Evolutionary conservation across 2,113 vertebrate genomes (phyloP).

Genomic region (Perognathus longimembris): DNA sequence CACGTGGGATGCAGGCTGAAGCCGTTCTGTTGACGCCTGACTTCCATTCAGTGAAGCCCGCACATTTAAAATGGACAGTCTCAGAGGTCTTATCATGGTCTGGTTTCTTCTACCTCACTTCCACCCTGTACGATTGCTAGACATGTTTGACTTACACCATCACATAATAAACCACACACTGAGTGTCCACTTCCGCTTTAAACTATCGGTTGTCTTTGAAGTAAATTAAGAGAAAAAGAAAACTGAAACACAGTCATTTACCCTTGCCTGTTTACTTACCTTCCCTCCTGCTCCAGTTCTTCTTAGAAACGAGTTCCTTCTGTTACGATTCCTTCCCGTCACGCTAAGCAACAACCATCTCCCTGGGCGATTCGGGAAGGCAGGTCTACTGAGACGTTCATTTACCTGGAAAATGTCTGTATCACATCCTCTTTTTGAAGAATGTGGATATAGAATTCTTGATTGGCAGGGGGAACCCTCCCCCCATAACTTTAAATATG

Average conservation of each 20-base stretch:
- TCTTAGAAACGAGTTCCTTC: background rate
- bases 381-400: background rate
- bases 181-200: background rate
- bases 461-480: background rate
- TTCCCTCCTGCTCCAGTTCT: background rate
- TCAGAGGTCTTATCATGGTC: background rate
- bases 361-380: background rate
- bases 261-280: background rate
- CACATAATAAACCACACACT: background rate
- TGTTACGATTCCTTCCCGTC: too few species aligned
- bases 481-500: background rate
- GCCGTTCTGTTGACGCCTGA: background rate
- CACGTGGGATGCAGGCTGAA: background rate
- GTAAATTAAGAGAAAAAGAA: background rate
- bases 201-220: slow-evolving; percentile 7
- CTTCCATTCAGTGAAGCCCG: background rate
- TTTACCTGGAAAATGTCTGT: background rate
- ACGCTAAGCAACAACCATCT: too few species aligned
- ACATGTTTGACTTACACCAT: background rate
- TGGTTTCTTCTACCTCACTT: background rate
- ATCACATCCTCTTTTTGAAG: background rate
- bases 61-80: background rate
- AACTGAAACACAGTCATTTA: background rate
- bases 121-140: background rate
- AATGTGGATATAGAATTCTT: background rate